phyloP scores from a whole-genome alignment of 2,113 vertebrate genomes.

The Galbula dea region DNA sequence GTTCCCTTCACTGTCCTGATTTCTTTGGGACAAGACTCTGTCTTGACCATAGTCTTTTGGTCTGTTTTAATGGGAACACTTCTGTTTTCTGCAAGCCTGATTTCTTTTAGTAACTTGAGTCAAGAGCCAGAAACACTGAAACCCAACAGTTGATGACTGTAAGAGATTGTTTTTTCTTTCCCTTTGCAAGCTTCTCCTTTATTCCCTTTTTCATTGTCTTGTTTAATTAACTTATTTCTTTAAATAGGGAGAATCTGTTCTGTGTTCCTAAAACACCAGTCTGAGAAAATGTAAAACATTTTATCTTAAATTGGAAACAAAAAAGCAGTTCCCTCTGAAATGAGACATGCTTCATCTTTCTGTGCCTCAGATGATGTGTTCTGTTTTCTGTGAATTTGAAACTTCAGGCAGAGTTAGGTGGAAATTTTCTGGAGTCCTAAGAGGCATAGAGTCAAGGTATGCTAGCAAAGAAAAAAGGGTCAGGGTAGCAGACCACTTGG shows the following conservation, averaged over 20 bases:
- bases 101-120: not conserved
- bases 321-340: not conserved
- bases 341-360: not conserved
- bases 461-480: not conserved
- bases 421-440: not conserved
- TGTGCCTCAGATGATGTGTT: not conserved
- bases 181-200: not conserved
- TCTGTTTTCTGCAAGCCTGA: not conserved
- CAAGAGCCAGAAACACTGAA: not conserved
- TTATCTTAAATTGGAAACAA: slow-evolving; percentile 38
- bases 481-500: not conserved
- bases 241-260: slow-evolving; percentile 15
- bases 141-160: not conserved
- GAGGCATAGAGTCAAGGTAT: not conserved
- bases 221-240: slow-evolving; percentile 12
- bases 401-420: not conserved
- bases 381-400: not conserved
- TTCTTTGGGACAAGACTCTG: not conserved
- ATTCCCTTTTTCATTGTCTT: not conserved
- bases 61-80: not conserved
- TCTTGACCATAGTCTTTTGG: not conserved
- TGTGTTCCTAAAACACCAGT: not conserved
- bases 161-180: not conserved
- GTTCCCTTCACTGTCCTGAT: not conserved
- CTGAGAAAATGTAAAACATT: slow-evolving; percentile 21